Conservation (phyloP, 2,797 vertebrate species). For the Ictinia mississippiensis region DNA sequence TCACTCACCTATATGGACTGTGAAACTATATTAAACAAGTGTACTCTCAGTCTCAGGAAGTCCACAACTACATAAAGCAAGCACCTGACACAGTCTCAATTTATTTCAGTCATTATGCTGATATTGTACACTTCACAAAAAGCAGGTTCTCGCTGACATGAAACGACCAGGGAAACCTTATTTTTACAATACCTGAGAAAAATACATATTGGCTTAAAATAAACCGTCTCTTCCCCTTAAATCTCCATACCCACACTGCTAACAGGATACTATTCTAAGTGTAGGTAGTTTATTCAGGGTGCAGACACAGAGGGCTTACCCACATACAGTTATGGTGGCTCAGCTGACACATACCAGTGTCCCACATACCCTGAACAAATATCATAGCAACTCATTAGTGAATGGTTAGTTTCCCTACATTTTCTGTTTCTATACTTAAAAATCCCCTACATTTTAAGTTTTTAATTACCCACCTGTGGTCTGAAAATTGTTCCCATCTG, state of each 20-base stretch:
- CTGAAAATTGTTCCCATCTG: slow-evolving; percentile 56
- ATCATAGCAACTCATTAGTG: background rate
- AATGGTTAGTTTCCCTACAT: background rate
- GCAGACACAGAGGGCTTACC: background rate
- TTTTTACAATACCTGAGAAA: background rate
- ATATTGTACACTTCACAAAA: background rate
- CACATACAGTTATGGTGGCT: background rate
- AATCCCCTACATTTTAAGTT: background rate
- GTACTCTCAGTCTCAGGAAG: background rate
- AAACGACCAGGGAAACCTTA: background rate
- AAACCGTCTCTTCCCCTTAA: background rate
- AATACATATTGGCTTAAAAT: background rate
- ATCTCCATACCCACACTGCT: background rate
- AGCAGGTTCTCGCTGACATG: rapidly evolving
- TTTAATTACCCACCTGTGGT: slow-evolving; percentile 53
- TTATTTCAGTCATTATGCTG: background rate
- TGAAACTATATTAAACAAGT: background rate
- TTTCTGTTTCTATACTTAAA: background rate
- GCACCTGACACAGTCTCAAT: background rate
- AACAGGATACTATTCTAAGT: background rate
- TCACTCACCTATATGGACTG: background rate
- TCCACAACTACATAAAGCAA: background rate
- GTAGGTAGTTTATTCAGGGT: background rate
- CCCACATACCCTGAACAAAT: no score
- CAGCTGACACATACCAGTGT: background rate